Percentiles rank a stretch among this genome's conserved stretches.
These are phyloP conservation scores for Agrypnia vestita DNA, from an alignment of 1,140 invertebrate species.

Conservation along the genomic window DNA sequence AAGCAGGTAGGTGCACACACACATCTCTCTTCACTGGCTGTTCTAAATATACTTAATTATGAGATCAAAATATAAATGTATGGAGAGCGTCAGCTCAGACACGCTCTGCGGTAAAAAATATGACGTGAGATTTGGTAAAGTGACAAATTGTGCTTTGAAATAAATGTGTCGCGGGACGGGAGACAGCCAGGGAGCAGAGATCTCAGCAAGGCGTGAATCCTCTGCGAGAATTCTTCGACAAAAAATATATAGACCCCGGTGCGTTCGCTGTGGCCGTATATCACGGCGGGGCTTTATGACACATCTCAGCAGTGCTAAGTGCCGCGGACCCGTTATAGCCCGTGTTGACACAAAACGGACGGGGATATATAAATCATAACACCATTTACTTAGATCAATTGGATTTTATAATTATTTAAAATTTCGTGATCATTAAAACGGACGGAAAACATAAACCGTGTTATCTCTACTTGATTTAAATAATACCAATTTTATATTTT, in stretches of 20 bases:
- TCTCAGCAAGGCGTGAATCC: constrained; percentile 54
- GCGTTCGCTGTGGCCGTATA: too few species aligned
- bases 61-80: constrained; percentile 13
- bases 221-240: constrained; percentile 35
- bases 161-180: constrained; percentile 46
- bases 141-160: constrained; percentile 61
- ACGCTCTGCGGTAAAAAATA: constrained; percentile 32
- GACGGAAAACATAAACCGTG: too few species aligned
- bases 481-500: too few species aligned
- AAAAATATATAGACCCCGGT: neutral
- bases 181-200: constrained; percentile 4
- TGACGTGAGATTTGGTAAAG: constrained; percentile 54
- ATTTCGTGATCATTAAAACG: too few species aligned
- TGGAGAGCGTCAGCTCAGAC: constrained; percentile 19
- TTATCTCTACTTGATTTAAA: too few species aligned
- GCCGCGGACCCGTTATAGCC: neutral
- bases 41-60: constrained; percentile 27
- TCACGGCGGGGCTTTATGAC: too few species aligned
- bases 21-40: neutral
- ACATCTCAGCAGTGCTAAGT: too few species aligned
- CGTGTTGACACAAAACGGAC: neutral
- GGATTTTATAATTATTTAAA: too few species aligned
- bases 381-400: too few species aligned
- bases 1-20: neutral
- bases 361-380: neutral